Conservation (phyloP, 2,797 vertebrate genomes). For the Kryptopterus vitreolus region DNA sequence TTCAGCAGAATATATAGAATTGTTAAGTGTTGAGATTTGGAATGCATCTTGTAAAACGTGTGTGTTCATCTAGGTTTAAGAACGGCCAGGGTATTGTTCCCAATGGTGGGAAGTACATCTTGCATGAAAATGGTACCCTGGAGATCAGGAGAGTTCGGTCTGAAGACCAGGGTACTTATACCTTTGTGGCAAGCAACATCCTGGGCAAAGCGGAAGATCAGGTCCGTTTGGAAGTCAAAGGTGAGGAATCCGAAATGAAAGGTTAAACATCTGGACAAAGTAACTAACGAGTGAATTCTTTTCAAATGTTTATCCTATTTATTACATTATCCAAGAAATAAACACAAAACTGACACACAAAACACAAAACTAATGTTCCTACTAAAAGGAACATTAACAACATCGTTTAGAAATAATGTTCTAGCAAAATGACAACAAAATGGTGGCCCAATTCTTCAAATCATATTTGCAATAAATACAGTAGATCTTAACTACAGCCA, state of each 20-base stretch:
- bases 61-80: slow-evolving; percentile 85
- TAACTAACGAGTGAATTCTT: neutral
- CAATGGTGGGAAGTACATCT: slow-evolving; percentile 90
- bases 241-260: slow-evolving; percentile 67
- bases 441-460: too few species aligned
- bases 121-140: slow-evolving; percentile 87
- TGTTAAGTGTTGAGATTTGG: neutral
- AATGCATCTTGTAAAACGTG: neutral
- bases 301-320: neutral
- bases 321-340: too few species aligned
- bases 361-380: too few species aligned
- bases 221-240: slow-evolving; percentile 96
- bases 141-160: slow-evolving; percentile 82
- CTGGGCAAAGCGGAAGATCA: slow-evolving; percentile 88
- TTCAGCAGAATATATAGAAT: neutral
- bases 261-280: neutral
- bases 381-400: too few species aligned
- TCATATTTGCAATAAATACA: too few species aligned
- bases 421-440: too few species aligned
- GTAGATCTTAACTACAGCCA: too few species aligned
- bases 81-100: slow-evolving; percentile 93
- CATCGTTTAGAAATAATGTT: too few species aligned
- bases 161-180: slow-evolving; percentile 95
- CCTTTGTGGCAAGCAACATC: slow-evolving; percentile 91
- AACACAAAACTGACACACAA: too few species aligned